A percentile compares a stretch with the other conserved stretches of the same genome.
Evolutionary conservation across 1,140 invertebrate genomes (phyloP).

Genomic region (Meloidogyne exigua): DNA sequence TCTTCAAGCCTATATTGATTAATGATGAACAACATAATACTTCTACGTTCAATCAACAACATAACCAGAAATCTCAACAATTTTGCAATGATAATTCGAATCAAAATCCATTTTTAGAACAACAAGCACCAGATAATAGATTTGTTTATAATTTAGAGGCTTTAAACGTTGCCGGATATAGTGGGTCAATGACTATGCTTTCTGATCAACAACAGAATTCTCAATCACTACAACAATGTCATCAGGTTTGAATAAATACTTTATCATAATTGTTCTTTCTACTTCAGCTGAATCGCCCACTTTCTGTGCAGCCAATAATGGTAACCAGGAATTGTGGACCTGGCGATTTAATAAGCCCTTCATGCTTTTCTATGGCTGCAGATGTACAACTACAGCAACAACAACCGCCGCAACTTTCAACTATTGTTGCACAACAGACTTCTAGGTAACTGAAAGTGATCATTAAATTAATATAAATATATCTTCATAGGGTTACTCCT

Average conservation of each 20-base stretch:
- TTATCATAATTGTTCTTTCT: not conserved
- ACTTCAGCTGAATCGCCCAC: conserved; percentile 3
- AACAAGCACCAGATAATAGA: conserved; percentile 3
- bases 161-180: conserved; percentile 24
- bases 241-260: not conserved
- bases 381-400: conserved; percentile 9
- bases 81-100: not conserved
- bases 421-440: not conserved
- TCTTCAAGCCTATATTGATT: conserved; percentile 28
- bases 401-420: conserved; percentile 22
- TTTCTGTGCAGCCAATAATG: conserved; percentile 27
- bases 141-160: conserved; percentile 25
- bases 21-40: not conserved
- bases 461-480: not conserved
- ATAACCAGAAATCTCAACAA: conserved; percentile 4
- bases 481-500: not conserved
- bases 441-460: not conserved
- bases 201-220: not conserved
- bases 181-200: conserved; percentile 2
- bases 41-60: not conserved
- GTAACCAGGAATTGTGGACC: conserved; percentile 7
- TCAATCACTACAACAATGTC: not conserved
- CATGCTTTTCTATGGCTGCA: conserved; percentile 21
- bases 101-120: conserved; percentile 15
- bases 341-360: not conserved